These are phyloP conservation scores for Cryptocephalus moraei DNA, from an alignment of 2,888 invertebrate species.

Conservation along the genomic window DNA sequence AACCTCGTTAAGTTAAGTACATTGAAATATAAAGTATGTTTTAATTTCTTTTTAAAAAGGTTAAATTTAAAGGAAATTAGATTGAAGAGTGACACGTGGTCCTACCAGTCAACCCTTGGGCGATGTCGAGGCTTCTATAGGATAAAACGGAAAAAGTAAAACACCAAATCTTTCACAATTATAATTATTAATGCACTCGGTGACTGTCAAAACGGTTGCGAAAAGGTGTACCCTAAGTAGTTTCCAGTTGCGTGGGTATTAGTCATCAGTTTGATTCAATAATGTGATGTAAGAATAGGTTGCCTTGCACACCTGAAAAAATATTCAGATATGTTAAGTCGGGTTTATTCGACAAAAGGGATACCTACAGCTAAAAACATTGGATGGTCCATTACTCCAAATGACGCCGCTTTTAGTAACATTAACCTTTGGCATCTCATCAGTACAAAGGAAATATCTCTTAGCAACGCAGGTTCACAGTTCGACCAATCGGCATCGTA, in stretches of 20 bases:
- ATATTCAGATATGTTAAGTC: neutral
- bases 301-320: conserved; percentile 9
- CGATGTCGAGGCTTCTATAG: too few species aligned
- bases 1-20: too few species aligned
- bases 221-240: neutral
- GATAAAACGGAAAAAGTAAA: too few species aligned
- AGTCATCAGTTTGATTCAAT: conserved; percentile 3
- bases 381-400: conserved; percentile 9
- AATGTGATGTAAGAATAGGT: conserved; percentile 11
- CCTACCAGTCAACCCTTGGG: too few species aligned
- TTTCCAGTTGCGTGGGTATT: neutral
- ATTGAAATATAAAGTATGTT: too few species aligned
- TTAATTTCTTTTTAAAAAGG: too few species aligned
- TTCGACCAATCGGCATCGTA: conserved; percentile 6
- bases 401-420: conserved; percentile 7
- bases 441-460: conserved; percentile 9
- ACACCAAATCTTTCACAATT: too few species aligned
- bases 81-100: too few species aligned
- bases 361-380: conserved; percentile 9
- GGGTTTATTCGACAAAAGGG: neutral
- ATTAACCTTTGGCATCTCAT: conserved; percentile 6
- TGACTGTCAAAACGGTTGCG: too few species aligned
- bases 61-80: too few species aligned
- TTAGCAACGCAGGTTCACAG: conserved; percentile 5
- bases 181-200: too few species aligned